Evolutionary conservation across 1,140 invertebrate genomes (phyloP).

Genomic region (Asbolus verrucosus): DNA sequence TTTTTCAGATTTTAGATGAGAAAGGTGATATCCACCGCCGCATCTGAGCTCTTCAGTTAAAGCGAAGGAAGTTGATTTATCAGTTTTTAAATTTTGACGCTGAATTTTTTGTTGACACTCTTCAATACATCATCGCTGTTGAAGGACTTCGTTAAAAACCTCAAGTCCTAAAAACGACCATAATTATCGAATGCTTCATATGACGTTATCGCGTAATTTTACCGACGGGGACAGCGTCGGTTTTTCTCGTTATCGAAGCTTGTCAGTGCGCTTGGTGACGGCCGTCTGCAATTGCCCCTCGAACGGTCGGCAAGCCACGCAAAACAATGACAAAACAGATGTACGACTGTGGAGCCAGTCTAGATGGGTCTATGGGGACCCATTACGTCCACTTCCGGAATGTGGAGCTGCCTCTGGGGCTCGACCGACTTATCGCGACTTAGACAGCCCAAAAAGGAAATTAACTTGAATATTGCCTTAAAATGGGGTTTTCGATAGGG

Average conservation of each 20-base stretch:
- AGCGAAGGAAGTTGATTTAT: no score
- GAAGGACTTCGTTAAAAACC: background rate
- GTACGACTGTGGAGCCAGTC: constrained; percentile 21
- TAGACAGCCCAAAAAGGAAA: constrained; percentile 34
- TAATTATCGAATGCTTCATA: background rate
- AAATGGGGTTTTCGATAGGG: constrained; percentile 2
- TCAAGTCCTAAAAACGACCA: background rate
- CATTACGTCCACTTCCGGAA: constrained; percentile 42
- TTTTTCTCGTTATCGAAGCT: constrained; percentile 4
- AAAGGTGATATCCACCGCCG: no score
- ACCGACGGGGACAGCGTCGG: background rate
- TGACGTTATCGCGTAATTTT: background rate
- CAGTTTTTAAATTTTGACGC: no score
- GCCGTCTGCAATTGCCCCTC: constrained; percentile 6
- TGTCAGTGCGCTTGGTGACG: background rate
- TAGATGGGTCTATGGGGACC: constrained; percentile 32
- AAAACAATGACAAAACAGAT: constrained; percentile 38
- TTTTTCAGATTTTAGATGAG: no score
- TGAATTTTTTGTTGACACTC: no score
- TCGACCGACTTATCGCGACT: constrained; percentile 37
- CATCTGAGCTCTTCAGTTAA: no score
- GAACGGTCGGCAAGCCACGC: background rate
- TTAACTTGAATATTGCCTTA: constrained; percentile 25
- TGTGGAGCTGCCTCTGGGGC: constrained; percentile 16
- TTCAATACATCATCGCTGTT: no score